These are phyloP conservation scores for Torymus tubicola DNA, from an alignment of 2,888 invertebrate genomes.

Conservation along the genomic window DNA sequence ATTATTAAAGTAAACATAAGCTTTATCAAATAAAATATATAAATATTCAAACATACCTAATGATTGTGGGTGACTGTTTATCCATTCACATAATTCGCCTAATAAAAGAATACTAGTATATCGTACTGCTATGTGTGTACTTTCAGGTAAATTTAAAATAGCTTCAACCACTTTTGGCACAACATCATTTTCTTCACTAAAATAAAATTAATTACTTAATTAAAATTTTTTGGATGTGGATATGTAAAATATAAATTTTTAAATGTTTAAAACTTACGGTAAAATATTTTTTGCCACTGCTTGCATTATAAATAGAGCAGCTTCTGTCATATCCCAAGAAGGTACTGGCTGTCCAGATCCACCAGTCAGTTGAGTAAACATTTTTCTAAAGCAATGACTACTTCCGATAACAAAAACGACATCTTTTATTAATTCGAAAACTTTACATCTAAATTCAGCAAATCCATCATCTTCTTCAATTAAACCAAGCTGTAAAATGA, in stretches of 20 bases:
- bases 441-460: constrained; percentile 89
- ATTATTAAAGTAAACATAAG: not conserved
- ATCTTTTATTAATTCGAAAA: constrained; percentile 95
- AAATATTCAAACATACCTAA: constrained; percentile 77
- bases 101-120: constrained; percentile 91
- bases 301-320: constrained; percentile 96
- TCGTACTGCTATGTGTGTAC: constrained; percentile 90
- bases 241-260: not conserved
- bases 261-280: constrained; percentile 83
- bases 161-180: constrained; percentile 96
- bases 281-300: constrained; percentile 95
- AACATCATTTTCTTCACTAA: constrained; percentile 91
- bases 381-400: constrained; percentile 92
- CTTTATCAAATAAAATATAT: constrained; percentile 11
- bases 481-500: constrained; percentile 68
- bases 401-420: constrained; percentile 98
- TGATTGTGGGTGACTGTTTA: constrained; percentile 89
- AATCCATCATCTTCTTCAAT: constrained; percentile 79
- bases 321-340: constrained; percentile 95
- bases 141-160: constrained; percentile 88
- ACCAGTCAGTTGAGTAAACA: constrained; percentile 84
- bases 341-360: constrained; percentile 75
- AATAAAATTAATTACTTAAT: constrained; percentile 56
- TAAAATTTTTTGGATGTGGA: constrained; percentile 5
- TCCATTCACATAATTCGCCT: constrained; percentile 97